phyloP scores from a whole-genome alignment of 2,113 vertebrate genomes.

The Steatornis caripensis region DNA sequence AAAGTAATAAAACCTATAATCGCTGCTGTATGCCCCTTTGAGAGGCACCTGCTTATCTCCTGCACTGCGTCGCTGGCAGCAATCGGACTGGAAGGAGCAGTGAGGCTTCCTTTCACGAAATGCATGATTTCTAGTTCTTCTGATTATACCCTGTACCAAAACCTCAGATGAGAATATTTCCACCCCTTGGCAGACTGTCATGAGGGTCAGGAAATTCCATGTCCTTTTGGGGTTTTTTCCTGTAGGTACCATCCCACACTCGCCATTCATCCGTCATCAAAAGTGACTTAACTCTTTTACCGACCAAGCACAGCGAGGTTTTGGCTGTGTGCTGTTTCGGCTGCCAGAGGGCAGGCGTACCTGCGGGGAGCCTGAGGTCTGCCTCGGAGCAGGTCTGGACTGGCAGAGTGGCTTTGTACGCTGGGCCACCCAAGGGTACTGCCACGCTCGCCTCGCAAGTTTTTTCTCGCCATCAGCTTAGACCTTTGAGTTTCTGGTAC shows the following conservation, averaged over 20 bases:
- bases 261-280: background rate
- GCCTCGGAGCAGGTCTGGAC: background rate
- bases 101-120: background rate
- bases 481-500: background rate
- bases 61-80: background rate
- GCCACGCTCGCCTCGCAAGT: fast-evolving
- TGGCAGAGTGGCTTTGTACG: background rate
- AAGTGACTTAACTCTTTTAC: background rate
- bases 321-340: background rate
- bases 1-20: background rate
- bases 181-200: background rate
- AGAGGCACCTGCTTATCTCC: background rate
- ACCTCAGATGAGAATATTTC: background rate
- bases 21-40: background rate
- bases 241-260: background rate
- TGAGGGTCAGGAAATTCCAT: background rate
- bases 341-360: background rate
- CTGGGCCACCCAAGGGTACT: background rate
- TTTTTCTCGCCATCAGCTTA: background rate
- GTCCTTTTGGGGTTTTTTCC: fast-evolving
- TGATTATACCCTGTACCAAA: background rate
- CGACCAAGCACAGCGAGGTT: background rate
- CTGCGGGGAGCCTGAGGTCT: background rate
- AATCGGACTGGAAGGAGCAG: background rate
- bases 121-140: background rate